Base-by-base conservation (phyloP, 2,888 invertebrate genomes). In the Troilus luridus region DNA sequence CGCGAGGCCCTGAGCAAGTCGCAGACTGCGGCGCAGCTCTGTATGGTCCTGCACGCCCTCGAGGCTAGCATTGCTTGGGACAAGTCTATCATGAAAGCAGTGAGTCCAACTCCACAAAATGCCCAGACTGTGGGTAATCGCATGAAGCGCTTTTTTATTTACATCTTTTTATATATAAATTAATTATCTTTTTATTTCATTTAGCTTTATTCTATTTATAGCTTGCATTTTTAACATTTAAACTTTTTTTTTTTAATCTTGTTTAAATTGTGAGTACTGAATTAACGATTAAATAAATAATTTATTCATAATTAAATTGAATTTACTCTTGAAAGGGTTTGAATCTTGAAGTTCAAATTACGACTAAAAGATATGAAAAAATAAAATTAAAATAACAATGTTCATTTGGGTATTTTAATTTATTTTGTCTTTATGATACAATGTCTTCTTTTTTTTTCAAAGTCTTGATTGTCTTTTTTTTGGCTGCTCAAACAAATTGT, bases 21-120 rank as follows among this genome's bases (percentile, higher is more conserved):
- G 88, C 96, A 96, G 93, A 98, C 98, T 0, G 97, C 98, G 0
- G 97, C 98, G 0, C 99, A 99, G 94, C 95, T 99, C 56, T 97
- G 98, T 54, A 97, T 98, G 96, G 97, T 98, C 93, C 95, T 98
- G 91, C 97, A 98, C 93, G 97, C 98, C 93, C 95, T 99, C 93
- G 98, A 99, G 94, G 96, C 97, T 5, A 97, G 97, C 94, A 98
- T 99, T 93, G 98, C 99, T 72, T 99, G 99, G 99, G 99, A 99
- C 95, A 98, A 99, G 95, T 98, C 98, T 95, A 98, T 99, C 94
- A 99, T 99, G 99, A 98, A 99, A 96, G 99, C 99, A 95, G 98
- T 99, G 95, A 96, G 98, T 97, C 92, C 92, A 91, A 88, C 92
- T 85, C 92, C 85, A 90, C 92, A 91, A 92, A 92, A 91, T 92